phyloP scores from a whole-genome alignment of 2,797 vertebrate genomes.

The Muraenolepis orangiensis region DNA sequence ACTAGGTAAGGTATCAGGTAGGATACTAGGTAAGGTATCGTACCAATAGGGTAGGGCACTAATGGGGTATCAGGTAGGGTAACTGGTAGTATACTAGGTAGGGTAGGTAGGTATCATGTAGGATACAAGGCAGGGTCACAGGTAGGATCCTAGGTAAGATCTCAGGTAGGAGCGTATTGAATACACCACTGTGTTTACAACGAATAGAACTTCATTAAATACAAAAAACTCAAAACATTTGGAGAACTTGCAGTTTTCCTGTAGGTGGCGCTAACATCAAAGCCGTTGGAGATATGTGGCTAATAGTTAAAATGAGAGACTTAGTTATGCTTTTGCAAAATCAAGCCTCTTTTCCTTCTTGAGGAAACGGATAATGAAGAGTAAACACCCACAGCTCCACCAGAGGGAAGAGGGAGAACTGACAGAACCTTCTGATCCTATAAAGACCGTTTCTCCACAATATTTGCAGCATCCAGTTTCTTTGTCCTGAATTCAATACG shows the following conservation, averaged over 20 bases:
- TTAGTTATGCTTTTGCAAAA: not conserved
- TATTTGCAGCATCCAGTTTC: not conserved
- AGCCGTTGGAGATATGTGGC: not conserved
- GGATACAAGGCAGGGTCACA: no score
- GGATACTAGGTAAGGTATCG: no score
- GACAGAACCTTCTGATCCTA: not conserved
- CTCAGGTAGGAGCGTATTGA: not conserved
- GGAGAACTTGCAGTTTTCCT: not conserved
- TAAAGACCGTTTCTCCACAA: not conserved
- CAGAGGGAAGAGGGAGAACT: not conserved
- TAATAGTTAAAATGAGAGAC: not conserved
- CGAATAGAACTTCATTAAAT: not conserved
- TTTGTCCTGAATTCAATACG: not conserved
- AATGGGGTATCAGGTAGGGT: no score
- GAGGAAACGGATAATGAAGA: not conserved
- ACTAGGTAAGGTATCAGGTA: no score
- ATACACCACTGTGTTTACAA: not conserved
- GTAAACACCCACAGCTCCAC: not conserved
- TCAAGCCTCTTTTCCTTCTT: not conserved
- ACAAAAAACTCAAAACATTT: not conserved
- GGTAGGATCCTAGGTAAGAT: no score
- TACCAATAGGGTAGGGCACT: no score
- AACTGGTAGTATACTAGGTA: no score
- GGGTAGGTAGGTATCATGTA: no score
- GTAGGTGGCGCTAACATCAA: not conserved